Conservation (phyloP, 2,888 invertebrate genomes). For the Tenthredo notha region DNA sequence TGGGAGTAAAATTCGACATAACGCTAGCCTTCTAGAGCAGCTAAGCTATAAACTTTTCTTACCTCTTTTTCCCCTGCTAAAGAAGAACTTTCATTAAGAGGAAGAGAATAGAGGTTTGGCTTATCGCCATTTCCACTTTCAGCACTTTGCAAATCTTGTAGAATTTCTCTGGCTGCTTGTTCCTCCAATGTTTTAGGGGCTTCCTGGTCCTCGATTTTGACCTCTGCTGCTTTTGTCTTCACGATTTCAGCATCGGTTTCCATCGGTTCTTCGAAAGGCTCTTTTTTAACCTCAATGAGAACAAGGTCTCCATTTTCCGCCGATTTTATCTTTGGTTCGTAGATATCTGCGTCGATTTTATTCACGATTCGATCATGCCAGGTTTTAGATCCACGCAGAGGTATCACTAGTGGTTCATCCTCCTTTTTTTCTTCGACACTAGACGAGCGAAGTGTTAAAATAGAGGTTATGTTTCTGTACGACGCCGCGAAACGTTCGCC, state of each 20-base stretch:
- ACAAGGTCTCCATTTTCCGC: constrained; percentile 60
- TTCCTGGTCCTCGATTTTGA: constrained; percentile 56
- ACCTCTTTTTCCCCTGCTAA: constrained; percentile 84
- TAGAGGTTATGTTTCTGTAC: constrained; percentile 49
- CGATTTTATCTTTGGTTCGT: constrained; percentile 70
- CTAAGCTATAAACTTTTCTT: constrained; percentile 33
- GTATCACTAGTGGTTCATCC: constrained; percentile 83
- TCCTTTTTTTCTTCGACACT: constrained; percentile 81
- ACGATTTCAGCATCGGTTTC: constrained; percentile 55
- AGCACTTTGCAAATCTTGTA: constrained; percentile 81
- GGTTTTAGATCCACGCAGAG: constrained; percentile 78
- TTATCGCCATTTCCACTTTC: constrained; percentile 72
- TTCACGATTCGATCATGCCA: constrained; percentile 78
- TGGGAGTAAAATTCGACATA: background rate
- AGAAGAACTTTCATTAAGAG: constrained; percentile 81
- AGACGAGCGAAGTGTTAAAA: constrained; percentile 63
- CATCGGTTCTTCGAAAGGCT: constrained; percentile 53
- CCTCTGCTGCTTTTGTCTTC: constrained; percentile 66
- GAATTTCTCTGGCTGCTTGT: constrained; percentile 87
- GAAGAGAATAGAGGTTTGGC: constrained; percentile 79
- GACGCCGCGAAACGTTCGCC: background rate
- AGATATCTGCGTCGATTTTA: constrained; percentile 78
- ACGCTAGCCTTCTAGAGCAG: background rate
- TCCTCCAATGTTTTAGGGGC: constrained; percentile 81
- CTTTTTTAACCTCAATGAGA: constrained; percentile 61